Evolutionary conservation across 2,797 vertebrate genomes (phyloP), one percentile per base, ranked within the genome.

Genomic region (Lagorchestes hirsutus): DNA sequence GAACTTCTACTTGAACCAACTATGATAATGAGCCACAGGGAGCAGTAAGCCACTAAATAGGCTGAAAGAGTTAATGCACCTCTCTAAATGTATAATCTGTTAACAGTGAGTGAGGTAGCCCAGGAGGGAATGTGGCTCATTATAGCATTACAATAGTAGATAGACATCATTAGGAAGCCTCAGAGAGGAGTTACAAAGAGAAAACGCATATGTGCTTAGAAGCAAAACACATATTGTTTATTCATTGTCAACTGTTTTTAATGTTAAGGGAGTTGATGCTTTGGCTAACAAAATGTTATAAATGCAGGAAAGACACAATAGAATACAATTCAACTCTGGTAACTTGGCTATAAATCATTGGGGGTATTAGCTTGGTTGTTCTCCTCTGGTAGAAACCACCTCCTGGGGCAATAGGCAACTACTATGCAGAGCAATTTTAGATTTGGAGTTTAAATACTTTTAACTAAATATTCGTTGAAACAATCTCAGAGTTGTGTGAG

Each of bases 161-260:
- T 92, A 94, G 93, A n/a, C 91, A 95, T 96, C 95, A 96, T 97
- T 93, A 97, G 90, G 94, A 98, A 94, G 93, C n/a, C 97, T 97
- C 22, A 28, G 91, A 95, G 97, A 96, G 40, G 57, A 96, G 95
- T 97, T 95, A 92, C 96, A 95, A 52, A 96, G 97, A 94, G 97
- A 95, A 91, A 96, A 95, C 59, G 18, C 90, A 92, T 74, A 31
- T 96, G 31, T 95, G 96, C 94, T 92, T 97, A 93, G 96, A 91
- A 96, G 90, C 91, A 54, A 95, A 92, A 46, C 34, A 96, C 96
- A 96, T 96, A 91, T 96, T 97, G 94, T 97, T 98, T 95, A 97
- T 93, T 98, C 97, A 97, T 46, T 97, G 93, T 97, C 74, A 31
- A 96, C 91, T 98, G 67, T 96, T 98, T 98, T 96, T 97, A 96